A percentile compares a stretch with the other conserved stretches of the same genome.
phyloP scores from a whole-genome alignment of 2,797 vertebrate species.

The Vespertilio murinus region DNA sequence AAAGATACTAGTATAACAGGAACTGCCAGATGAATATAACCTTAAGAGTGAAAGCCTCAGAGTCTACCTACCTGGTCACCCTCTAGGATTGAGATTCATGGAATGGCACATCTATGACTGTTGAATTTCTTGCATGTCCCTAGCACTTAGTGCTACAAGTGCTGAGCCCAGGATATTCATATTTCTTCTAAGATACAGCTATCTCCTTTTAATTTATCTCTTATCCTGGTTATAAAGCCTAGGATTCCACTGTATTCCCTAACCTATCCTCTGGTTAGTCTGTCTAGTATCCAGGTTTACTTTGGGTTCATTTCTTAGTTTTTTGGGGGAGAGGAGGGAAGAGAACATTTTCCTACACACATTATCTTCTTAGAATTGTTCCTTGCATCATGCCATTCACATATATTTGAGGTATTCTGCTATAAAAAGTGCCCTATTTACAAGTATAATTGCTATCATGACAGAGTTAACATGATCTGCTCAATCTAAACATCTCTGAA shows the following conservation, averaged over 20 bases:
- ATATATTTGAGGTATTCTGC: not conserved
- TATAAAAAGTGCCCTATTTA: not conserved
- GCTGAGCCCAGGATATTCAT: not conserved
- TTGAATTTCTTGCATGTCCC: not conserved
- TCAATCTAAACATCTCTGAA: not conserved
- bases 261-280: not conserved
- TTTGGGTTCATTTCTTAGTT: not conserved
- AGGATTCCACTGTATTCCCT: not conserved
- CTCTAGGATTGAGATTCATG: not conserved
- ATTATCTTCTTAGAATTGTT: not conserved
- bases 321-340: too few species aligned
- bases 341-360: not conserved
- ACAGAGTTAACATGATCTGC: not conserved
- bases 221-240: not conserved
- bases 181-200: not conserved
- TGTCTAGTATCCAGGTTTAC: not conserved
- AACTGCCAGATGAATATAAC: not conserved
- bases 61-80: not conserved
- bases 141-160: not conserved
- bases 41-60: not conserved
- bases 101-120: not conserved
- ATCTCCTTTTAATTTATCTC: not conserved
- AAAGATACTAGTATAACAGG: not conserved
- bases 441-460: not conserved
- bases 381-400: not conserved